Base-by-base conservation (phyloP, 2,113 vertebrate genomes). In the Corythornis cristatus region DNA sequence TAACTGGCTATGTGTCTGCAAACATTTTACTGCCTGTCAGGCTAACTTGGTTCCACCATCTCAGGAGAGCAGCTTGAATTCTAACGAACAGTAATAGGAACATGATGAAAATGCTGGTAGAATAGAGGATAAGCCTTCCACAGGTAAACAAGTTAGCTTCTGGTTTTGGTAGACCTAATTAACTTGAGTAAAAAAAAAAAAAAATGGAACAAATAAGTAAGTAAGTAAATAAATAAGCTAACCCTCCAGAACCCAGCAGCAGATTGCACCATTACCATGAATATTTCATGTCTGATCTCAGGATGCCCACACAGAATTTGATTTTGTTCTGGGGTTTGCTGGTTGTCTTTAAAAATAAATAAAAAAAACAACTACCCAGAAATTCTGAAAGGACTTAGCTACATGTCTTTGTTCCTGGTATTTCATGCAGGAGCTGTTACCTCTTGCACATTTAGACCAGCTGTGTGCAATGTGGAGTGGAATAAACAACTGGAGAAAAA, bases 241-340 rank as follows among this genome's bases (percentile, higher is more conserved):
- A 60, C 31, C 7, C 29, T 76, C 53, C 18, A 81, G 83, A 91
- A 88, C 23, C 22, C 73, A 94, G 43, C 46, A 93, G 45, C 48
- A 68, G 56, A 79, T 81, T 89, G 29, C n/a, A 88, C 57, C 67
- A 86, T 93, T 86, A 90, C 45, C 56, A 90, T 89, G 92, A 75
- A 92, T 86, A 95, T 95, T 94, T 86, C 80, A 95, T 93, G 54
- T 74, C 62, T 73, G 43, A 58, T 62, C 61, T 83, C 61, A 94
- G 53, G 46, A 91, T 94, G 61, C 45, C 42, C 33, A 90, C 45
- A 60, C 26, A 88, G 56, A 78, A 71, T 78, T 76, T 60, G 71
- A 86, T 96, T 93, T 87, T 86, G 35, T 50, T 53, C 61, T 84
- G 25, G 20, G 17, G 50, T 68, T 78, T 87, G n/a, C 7, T 48